A percentile compares a stretch with the other conserved stretches of the same genome.
Evolutionary conservation across 2,888 invertebrate species (phyloP).

Genomic region (Synergus umbraculus): DNA sequence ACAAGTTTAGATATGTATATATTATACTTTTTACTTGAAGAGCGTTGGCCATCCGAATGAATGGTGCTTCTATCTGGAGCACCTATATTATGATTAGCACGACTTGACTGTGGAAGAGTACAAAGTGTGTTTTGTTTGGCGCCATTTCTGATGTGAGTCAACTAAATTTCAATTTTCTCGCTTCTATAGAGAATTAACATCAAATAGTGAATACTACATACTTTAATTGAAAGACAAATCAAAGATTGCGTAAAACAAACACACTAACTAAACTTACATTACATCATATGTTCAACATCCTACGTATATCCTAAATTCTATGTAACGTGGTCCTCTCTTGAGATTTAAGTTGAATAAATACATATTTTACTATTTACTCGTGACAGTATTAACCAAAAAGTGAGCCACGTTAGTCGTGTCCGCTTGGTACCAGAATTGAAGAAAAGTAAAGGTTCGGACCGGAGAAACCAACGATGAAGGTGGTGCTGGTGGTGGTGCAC

Average conservation of each 20-base stretch:
- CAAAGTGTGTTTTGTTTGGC: neutral
- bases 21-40: neutral
- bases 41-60: neutral
- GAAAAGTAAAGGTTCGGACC: constrained; percentile 29
- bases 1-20: neutral
- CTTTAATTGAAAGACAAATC: neutral
- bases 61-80: neutral
- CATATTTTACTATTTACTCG: constrained; percentile 3
- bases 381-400: constrained; percentile 8
- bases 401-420: constrained; percentile 16
- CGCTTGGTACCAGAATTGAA: constrained; percentile 21
- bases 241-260: neutral
- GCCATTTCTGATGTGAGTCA: neutral
- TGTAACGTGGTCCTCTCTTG: neutral
- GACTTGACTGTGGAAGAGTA: neutral
- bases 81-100: neutral
- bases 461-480: constrained; percentile 27
- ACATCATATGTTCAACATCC: too few species aligned
- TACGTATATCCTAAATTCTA: neutral
- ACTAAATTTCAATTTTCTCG: neutral
- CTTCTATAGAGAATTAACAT: neutral
- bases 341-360: neutral
- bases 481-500: constrained; percentile 35
- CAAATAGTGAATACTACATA: neutral
- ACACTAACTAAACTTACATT: neutral